Base-by-base conservation (phyloP, 35 echinoderm and acorn worm genomes). In the Ophioderma brevispina region DNA sequence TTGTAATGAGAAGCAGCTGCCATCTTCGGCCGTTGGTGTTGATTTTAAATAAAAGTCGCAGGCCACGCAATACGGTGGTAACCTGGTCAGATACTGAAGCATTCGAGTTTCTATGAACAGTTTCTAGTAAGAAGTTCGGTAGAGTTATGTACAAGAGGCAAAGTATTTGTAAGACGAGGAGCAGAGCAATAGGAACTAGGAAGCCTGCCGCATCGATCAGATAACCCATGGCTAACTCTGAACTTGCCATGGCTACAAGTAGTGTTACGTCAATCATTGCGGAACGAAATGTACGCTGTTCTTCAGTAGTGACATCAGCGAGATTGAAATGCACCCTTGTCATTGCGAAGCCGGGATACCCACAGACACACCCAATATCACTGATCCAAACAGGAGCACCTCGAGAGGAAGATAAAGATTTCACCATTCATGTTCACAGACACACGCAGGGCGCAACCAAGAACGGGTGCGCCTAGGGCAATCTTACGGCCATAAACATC, bases 231-330 rank as follows among this genome's bases (percentile, higher is more conserved):
- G 75, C 87, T 33, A 89, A 15, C 35, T 89, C 75, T 34, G 79
- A 37, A 1, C 78, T 36, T 14, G 75, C 87, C 5, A 46, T 76
- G 34, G 79, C 46, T 17, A 41, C 78, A 21, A 89, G 79, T 30
- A 78, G 38, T 34, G 78, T 42, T 21, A 52, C 39, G 18, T 89
- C 87, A 21, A 89, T 78, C 37, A 89, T 36, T 34, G 79, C 78
- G 42, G 79, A 35, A 35, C 87, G 77, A 32, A 89, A 81, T 33
- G 87, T 78, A 33, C 87, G 63, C 78, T 89, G 23, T 46, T 89
- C 55, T 76, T 82, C 79, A 33, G 87, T 52, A 15, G 87, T 89
- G 11, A 89, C n/a, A 76, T 89, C 87, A 35, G 87, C 77, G 37
- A 89, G 10, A 25, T 70, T 15, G 81, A 46, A 81, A 89, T 76